Base-by-base conservation (phyloP, 2,797 vertebrate species). In the Pangasius macronema region DNA sequence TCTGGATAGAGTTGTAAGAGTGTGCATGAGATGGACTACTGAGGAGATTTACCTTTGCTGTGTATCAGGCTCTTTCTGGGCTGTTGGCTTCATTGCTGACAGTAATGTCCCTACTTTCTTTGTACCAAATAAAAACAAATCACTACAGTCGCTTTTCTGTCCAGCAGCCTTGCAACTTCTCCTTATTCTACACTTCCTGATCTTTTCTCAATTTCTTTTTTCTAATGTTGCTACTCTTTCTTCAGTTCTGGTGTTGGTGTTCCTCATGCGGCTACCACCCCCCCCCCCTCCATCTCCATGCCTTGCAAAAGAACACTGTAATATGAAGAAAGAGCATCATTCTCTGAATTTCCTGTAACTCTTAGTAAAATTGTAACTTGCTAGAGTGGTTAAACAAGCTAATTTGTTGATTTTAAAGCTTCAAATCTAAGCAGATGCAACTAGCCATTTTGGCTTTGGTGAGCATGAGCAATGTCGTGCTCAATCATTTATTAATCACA, bases 1-100 rank as follows among this genome's bases (percentile, higher is more conserved):
- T 87, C 59, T 83, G 68, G 51, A 80, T 85, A 68, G 33, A 73
- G 46, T 59, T 20, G n/a, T 59, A 42, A 63, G 49, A 51, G 55
- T 61, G 46, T 84, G 36, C 57, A 85, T 51, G 61, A 63, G 39
- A 77, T 61, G 22, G 33, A 70, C 57, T 67, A 51, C 36, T 33
- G 67, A 63, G 33, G 27, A n/a, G 51, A 46, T 51, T 73, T 36
- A 49, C 36, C 16, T 24, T 24, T 59, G 24, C 18, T 82, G 53
- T 85, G 33, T 49, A 51, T 84, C 39, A 14, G 8, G 14, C 24
- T 39, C 39, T 57, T 76, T 83, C 57, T 27, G 6, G 10, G 57
- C 57, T 83, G 51, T 81, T 63, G 68, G 75, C 59, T 30, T 16
- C 30, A 20, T 61, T 57, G 77, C 27, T 39, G 30, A 49, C 46